phyloP scores from a whole-genome alignment of 2,888 invertebrate genomes.

The Euzophera pinguis region DNA sequence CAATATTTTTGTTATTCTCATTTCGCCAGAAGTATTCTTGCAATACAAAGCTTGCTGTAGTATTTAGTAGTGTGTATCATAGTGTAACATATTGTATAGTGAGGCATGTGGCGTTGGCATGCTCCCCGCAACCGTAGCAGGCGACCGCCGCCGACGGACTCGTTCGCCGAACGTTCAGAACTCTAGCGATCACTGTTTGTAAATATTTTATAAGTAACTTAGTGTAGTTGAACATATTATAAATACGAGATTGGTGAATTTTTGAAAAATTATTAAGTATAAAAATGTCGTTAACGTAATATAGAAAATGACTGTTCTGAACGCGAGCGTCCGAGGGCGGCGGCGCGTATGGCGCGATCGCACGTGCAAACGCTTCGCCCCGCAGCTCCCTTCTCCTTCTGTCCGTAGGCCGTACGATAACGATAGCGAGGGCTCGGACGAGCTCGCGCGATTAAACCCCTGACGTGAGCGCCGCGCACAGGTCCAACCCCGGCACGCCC shows the following conservation, averaged over 20 bases:
- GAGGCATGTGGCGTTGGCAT: slow-evolving; percentile 76
- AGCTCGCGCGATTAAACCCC: slow-evolving; percentile 78
- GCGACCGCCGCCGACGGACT: slow-evolving; percentile 49
- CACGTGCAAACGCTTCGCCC: slow-evolving; percentile 74
- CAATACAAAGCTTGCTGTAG: slow-evolving; percentile 39
- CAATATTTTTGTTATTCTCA: slow-evolving; percentile 15
- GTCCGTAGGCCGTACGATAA: slow-evolving; percentile 80
- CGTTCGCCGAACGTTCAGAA: slow-evolving; percentile 50
- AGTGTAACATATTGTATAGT: slow-evolving; percentile 48
- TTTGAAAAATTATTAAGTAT: no score
- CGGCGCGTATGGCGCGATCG: slow-evolving; percentile 51
- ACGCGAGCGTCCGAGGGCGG: slow-evolving; percentile 41
- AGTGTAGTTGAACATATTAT: neutral
- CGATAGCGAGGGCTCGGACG: slow-evolving; percentile 77
- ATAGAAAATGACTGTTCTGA: slow-evolving; percentile 38
- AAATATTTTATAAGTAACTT: neutral
- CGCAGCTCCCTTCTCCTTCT: slow-evolving; percentile 78
- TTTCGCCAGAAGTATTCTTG: slow-evolving; percentile 5
- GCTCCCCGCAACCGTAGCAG: slow-evolving; percentile 61
- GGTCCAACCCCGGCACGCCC: slow-evolving; percentile 95
- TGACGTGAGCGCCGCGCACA: slow-evolving; percentile 80
- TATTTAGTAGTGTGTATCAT: slow-evolving; percentile 40
- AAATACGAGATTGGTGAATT: no score
- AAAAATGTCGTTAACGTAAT: neutral
- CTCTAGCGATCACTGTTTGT: slow-evolving; percentile 18